These are phyloP conservation scores for Rhinichthys osculus DNA, from an alignment of 2,797 vertebrate genomes.

Conservation along the genomic window DNA sequence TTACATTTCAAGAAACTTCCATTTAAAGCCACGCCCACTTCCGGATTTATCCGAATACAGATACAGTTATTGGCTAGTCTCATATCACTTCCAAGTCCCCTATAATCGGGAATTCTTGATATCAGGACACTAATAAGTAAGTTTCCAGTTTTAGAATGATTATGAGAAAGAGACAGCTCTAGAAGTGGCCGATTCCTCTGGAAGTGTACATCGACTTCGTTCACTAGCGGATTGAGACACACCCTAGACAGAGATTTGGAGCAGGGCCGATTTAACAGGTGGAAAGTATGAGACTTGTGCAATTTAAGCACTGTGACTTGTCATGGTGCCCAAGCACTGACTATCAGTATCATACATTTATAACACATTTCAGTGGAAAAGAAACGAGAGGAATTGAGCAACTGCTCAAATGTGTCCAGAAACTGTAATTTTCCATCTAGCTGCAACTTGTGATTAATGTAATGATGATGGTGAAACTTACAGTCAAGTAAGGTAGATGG, in stretches of 20 bases:
- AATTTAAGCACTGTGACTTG: slow-evolving; percentile 29
- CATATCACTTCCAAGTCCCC: not conserved
- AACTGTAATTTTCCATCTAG: slow-evolving; percentile 23
- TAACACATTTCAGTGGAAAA: slow-evolving; percentile 1
- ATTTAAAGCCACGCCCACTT: too few species aligned
- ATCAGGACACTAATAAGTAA: not conserved
- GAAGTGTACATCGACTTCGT: not conserved
- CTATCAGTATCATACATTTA: not conserved
- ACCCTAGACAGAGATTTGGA: not conserved
- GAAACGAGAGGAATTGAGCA: slow-evolving; percentile 21
- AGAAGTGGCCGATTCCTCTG: not conserved
- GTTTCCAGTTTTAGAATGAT: not conserved
- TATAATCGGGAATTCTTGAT: not conserved
- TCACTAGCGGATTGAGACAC: not conserved
- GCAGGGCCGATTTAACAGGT: slow-evolving; percentile 17
- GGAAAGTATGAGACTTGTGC: slow-evolving; percentile 48
- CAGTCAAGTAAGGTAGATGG: slow-evolving; percentile 44
- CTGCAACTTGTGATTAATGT: slow-evolving; percentile 38
- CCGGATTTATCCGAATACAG: not conserved
- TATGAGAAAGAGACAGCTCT: not conserved
- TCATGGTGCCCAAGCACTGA: slow-evolving; percentile 35
- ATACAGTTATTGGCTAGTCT: not conserved
- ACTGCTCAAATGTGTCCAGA: slow-evolving; percentile 33
- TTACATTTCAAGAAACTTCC: too few species aligned
- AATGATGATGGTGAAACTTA: slow-evolving; percentile 20